Evolutionary conservation across 2,888 invertebrate genomes (phyloP).

Genomic region (Gari tellinella): DNA sequence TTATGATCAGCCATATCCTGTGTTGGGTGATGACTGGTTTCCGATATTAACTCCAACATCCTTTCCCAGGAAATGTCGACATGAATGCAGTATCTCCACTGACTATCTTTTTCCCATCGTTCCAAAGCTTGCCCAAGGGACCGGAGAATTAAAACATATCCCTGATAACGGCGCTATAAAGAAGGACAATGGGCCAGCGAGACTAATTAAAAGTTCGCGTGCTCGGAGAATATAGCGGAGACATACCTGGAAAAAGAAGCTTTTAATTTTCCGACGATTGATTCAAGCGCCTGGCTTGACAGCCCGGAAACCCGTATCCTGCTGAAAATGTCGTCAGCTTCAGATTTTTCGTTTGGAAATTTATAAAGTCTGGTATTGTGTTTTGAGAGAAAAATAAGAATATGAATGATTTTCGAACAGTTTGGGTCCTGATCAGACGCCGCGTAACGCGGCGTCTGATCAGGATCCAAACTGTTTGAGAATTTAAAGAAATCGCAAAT

Average conservation of each 20-base stretch:
- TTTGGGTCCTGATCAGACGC: too few relatives aligned
- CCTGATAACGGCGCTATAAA: constrained; percentile 23
- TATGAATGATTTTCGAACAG: too few relatives aligned
- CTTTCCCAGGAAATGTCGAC: constrained; percentile 22
- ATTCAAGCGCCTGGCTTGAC: constrained; percentile 5
- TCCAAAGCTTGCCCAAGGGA: constrained; percentile 15
- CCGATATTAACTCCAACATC: constrained; percentile 16
- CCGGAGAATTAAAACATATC: constrained; percentile 40
- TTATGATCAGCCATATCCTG: too few relatives aligned
- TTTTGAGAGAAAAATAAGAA: too few relatives aligned
- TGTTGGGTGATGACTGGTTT: constrained; percentile 6
- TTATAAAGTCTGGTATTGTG: too few relatives aligned
- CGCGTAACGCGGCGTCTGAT: too few relatives aligned
- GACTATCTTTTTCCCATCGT: constrained; percentile 2
- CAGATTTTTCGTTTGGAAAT: too few relatives aligned
- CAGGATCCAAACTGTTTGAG: too few relatives aligned
- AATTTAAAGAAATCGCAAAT: too few relatives aligned
- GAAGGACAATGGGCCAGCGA: constrained; percentile 11
- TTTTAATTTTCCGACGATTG: constrained; percentile 51
- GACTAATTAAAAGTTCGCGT: constrained; percentile 61
- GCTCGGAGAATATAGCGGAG: constrained; percentile 28
- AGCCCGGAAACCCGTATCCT: too few relatives aligned
- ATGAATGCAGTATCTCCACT: constrained; percentile 7
- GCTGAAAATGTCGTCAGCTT: too few relatives aligned
- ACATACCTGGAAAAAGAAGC: constrained; percentile 35